Conservation (phyloP, 2,113 vertebrate species). For the Leptobrachium ailaonicum region DNA sequence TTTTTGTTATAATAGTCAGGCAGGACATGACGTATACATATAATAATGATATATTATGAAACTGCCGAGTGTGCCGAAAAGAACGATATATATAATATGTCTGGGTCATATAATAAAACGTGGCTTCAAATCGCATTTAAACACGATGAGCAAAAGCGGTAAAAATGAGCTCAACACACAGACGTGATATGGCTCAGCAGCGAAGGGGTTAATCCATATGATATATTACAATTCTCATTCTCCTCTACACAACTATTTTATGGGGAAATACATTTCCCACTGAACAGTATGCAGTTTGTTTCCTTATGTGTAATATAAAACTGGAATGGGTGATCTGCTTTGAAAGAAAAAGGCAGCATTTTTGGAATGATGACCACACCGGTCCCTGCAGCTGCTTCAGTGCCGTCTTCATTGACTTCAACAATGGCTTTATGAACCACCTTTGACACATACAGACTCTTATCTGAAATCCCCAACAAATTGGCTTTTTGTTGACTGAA, state of each 20-base stretch:
- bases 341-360: slow-evolving; percentile 67
- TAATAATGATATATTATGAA: too few relatives aligned
- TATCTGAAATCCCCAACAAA: slow-evolving; percentile 65
- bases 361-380: slow-evolving; percentile 67
- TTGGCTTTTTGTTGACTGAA: slow-evolving; percentile 64
- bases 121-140: too few relatives aligned
- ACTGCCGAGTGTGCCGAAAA: too few relatives aligned
- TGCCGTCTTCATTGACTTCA: slow-evolving; percentile 71
- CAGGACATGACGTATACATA: too few relatives aligned
- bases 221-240: background rate
- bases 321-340: slow-evolving; percentile 87
- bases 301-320: slow-evolving; percentile 82
- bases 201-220: too few relatives aligned
- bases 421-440: slow-evolving; percentile 71
- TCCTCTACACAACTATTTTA: slow-evolving; percentile 42
- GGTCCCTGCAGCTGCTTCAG: slow-evolving; percentile 68
- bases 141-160: too few relatives aligned
- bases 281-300: slow-evolving; percentile 74
- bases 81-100: too few relatives aligned
- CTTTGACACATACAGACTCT: slow-evolving; percentile 64
- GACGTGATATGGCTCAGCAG: too few relatives aligned
- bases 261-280: slow-evolving; percentile 76
- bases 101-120: too few relatives aligned
- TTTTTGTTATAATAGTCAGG: too few relatives aligned
- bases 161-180: too few relatives aligned